Evolutionary conservation across 2,888 invertebrate genomes (phyloP).

Genomic region (Drosophila siamana): DNA sequence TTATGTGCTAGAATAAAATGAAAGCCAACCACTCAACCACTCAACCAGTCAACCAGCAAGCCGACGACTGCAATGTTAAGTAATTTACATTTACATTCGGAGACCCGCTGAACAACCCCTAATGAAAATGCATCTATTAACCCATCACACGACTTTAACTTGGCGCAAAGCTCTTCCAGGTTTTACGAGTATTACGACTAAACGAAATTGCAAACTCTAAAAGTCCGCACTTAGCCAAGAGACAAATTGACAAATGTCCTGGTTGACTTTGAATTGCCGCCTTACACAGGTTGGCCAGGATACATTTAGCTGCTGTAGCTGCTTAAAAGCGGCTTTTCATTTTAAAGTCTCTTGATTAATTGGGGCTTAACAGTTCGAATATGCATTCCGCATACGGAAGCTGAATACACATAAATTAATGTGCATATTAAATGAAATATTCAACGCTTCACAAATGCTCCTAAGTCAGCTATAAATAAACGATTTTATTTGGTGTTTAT

Average conservation of each 20-base stretch:
- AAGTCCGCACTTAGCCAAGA: constrained; percentile 41
- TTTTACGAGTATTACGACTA: constrained; percentile 47
- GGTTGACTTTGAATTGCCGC: constrained; percentile 29
- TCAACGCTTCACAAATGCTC: constrained; percentile 56
- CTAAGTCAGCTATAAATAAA: constrained; percentile 63
- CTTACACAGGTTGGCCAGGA: background rate
- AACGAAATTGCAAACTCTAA: constrained; percentile 55
- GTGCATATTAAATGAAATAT: constrained; percentile 66
- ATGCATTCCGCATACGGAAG: constrained; percentile 60
- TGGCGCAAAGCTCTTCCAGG: constrained; percentile 26
- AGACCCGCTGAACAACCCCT: constrained; percentile 17
- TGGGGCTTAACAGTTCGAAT: constrained; percentile 44
- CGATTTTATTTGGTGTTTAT: constrained; percentile 74
- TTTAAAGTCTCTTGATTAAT: constrained; percentile 69
- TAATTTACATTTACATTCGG: constrained; percentile 51
- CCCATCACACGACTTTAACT: constrained; percentile 20
- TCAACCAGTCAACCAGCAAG: constrained; percentile 8
- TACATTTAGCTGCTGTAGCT: background rate
- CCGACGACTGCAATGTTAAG: constrained; percentile 40
- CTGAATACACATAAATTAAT: constrained; percentile 66
- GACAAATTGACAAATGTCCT: constrained; percentile 68
- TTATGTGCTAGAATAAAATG: constrained; percentile 62
- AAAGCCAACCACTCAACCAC: constrained; percentile 28
- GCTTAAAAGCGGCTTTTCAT: constrained; percentile 29
- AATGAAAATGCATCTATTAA: constrained; percentile 52